Base-by-base conservation (phyloP, 2,888 invertebrate species). In the Lepidonotus clava region DNA sequence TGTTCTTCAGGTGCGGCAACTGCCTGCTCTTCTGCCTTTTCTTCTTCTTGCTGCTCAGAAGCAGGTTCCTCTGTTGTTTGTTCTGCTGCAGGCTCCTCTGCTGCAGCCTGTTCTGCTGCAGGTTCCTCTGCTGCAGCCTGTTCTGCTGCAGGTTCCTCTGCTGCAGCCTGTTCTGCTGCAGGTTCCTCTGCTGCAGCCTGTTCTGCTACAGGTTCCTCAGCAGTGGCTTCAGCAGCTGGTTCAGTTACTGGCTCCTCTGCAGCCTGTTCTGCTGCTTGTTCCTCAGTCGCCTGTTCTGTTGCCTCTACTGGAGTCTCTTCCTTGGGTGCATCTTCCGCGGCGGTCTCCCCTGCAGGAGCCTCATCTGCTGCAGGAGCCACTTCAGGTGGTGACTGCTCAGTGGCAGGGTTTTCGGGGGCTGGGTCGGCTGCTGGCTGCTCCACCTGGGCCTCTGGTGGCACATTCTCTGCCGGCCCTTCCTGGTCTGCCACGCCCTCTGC, bases 251-350 rank as follows among this genome's bases (percentile, higher is more conserved):
- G 84, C 18, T 80, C 84, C 14, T 76, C 86, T 83, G 67, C 84
- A 18, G 80, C 61, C 66, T 77, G 53, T 66, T 18, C 53, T 21
- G 67, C 77, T 41, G 51, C 80, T 46, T 32, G 71, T 34, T 86
- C 85, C n/a, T 85, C 53, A 18, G 36, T 32, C n/a, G 21, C 53
- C 34, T 53, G 38, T 28, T 85, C 87, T 56, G 11, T 32, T 34
- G 38, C 67, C 67, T 84, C 88, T 28, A 76, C 84, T 84, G 61
- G 85, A 14, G 24, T 56, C 34, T 88, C 88, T 51, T 8, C 38
- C n/a, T n/a, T n/a, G n/a, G n/a, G n/a, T n/a, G n/a, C n/a, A n/a
- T n/a, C n/a, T n/a, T n/a, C n/a, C n/a, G n/a, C n/a, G n/a, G n/a
- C 32, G 76, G 14, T n/a, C 8, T 36, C 34, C 8, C 32, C n/a